These are phyloP conservation scores for Spicauda simplicius DNA, from an alignment of 2,888 invertebrate genomes.

Conservation along the genomic window DNA sequence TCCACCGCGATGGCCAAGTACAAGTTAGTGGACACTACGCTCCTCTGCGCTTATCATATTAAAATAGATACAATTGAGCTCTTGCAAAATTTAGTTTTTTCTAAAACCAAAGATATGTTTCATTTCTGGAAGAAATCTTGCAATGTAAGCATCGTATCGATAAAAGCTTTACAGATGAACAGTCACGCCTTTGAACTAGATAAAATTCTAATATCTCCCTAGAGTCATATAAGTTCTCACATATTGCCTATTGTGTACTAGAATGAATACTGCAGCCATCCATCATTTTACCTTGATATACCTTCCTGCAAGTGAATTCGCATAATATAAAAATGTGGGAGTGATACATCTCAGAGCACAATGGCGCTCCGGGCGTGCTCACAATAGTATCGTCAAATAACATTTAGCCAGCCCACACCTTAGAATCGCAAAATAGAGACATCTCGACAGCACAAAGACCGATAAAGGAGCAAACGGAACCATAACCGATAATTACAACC, in stretches of 20 bases:
- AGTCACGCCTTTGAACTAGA: no score
- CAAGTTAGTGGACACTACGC: no score
- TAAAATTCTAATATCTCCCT: conserved; percentile 52
- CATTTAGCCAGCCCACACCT: conserved; percentile 83
- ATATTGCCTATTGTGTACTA: conserved; percentile 43
- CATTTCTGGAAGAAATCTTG: no score
- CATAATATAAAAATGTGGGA: conserved; percentile 78
- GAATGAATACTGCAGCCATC: conserved; percentile 53
- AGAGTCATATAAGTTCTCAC: conserved; percentile 77
- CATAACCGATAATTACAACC: conserved; percentile 81
- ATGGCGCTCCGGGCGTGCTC: conserved; percentile 77
- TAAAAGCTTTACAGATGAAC: no score
- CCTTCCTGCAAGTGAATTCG: conserved; percentile 71
- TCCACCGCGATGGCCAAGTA: no score
- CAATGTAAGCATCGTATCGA: no score
- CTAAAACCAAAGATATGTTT: no score
- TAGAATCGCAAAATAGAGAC: conserved; percentile 84
- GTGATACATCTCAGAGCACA: conserved; percentile 74
- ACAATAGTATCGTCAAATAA: conserved; percentile 83
- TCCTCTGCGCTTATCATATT: no score
- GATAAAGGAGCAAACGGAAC: conserved; percentile 71
- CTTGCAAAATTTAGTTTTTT: no score
- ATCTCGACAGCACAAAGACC: conserved; percentile 67
- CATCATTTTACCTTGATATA: conserved; percentile 64
- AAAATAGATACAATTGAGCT: no score